phyloP scores from a whole-genome alignment of 2,113 vertebrate species.

The Delphinus delphis region DNA sequence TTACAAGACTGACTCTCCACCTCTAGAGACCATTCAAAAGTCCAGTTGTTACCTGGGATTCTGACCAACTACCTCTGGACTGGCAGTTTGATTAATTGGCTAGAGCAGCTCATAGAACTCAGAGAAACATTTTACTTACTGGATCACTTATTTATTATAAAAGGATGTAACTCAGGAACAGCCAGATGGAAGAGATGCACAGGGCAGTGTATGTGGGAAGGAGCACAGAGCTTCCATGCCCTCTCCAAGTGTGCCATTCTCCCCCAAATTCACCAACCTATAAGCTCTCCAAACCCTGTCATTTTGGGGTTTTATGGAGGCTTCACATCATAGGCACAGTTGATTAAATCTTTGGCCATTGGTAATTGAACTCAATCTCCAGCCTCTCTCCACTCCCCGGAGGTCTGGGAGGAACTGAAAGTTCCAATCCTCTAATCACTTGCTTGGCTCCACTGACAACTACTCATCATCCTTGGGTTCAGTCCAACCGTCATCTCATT shows the following conservation, averaged over 20 bases:
- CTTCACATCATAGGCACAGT: neutral
- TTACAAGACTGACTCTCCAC: neutral
- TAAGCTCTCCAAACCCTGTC: neutral
- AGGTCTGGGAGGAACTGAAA: neutral
- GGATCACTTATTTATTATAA: neutral
- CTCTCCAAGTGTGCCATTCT: neutral
- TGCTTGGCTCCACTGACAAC: neutral
- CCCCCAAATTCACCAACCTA: neutral
- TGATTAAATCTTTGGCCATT: neutral
- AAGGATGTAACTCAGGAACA: neutral
- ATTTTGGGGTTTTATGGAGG: neutral
- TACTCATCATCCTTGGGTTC: neutral
- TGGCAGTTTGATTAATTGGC: neutral
- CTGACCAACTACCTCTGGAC: neutral
- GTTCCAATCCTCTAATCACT: neutral
- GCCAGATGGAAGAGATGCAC: neutral
- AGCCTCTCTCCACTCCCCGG: neutral
- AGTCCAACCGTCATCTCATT: neutral
- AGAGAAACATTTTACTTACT: neutral
- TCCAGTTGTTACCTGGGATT: neutral
- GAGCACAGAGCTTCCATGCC: neutral
- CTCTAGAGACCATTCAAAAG: neutral
- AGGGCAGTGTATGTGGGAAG: neutral
- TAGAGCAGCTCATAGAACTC: neutral
- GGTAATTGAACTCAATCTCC: neutral